These are phyloP conservation scores for Eupithecia inturbata DNA, from an alignment of 2,888 invertebrate genomes.

Conservation along the genomic window DNA sequence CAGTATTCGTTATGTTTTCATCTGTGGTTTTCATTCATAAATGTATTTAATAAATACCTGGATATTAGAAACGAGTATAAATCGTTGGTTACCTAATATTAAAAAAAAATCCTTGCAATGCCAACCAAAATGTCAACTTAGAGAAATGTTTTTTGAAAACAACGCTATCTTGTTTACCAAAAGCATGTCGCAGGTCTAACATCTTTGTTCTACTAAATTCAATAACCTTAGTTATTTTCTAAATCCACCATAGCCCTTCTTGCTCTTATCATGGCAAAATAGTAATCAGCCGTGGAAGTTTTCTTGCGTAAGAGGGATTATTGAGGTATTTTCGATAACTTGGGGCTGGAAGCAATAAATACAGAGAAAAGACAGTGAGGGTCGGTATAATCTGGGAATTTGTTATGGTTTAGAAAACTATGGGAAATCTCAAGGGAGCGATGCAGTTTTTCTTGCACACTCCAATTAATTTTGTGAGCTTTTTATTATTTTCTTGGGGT, in stretches of 20 bases:
- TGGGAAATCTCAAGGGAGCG: slow-evolving; percentile 68
- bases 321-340: slow-evolving; percentile 79
- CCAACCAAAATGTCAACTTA: too few relatives aligned
- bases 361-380: slow-evolving; percentile 70
- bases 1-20: too few relatives aligned
- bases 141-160: too few relatives aligned
- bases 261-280: slow-evolving; percentile 70
- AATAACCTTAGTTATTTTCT: not conserved
- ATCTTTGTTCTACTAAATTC: not conserved
- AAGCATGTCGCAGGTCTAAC: not conserved
- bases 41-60: too few relatives aligned
- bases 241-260: slow-evolving; percentile 57
- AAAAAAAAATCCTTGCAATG: too few relatives aligned
- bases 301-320: slow-evolving; percentile 80
- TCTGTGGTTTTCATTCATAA: too few relatives aligned
- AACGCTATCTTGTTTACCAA: not conserved
- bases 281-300: slow-evolving; percentile 81
- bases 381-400: slow-evolving; percentile 77
- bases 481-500: slow-evolving; percentile 30
- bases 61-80: too few relatives aligned
- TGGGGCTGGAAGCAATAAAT: slow-evolving; percentile 80
- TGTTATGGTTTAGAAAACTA: slow-evolving; percentile 80
- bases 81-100: too few relatives aligned
- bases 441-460: slow-evolving; percentile 59
- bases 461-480: slow-evolving; percentile 42